Evolutionary conservation across 2,113 vertebrate species (phyloP), one percentile per base, ranked within the genome.

Genomic region (Gavia stellata): DNA sequence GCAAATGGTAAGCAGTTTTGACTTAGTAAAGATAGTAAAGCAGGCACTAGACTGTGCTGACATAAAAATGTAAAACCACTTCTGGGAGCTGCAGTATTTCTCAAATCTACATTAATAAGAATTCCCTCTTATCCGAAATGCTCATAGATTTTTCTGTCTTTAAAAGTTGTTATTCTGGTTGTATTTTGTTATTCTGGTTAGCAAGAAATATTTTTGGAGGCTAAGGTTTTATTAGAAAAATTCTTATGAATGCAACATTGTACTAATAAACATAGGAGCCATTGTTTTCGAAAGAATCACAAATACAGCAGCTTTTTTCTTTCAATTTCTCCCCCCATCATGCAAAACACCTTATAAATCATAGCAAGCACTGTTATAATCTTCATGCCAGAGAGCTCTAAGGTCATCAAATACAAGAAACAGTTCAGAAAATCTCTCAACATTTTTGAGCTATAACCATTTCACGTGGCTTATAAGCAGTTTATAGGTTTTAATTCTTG

Each of bases 311-410:
- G 78, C 63, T 79, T 96, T 82, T 85, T 96, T 71, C 77, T 85
- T 91, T 59, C 38, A 33, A 4, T 55, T 10, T 6, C 31, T 45
- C 8, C n/a, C 9, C 7, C n/a, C 63, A 15, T 55, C 40, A 33
- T 63, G 73, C 61, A 95, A 79, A 94, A 75, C 65, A 91, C 61
- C 52, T 91, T 82, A 79, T 63, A 92, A 94, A 92, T 87, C 86
- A 82, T 68, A 82, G 38, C 65, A 83, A 91, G 29, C 38, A 14
- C 42, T 78, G 50, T 70, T 91, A 34, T 7, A 91, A 36, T 85
- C 47, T 91, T 94, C 73, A 81, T 82, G 34, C 44, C 47, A 72
- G 56, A 59, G 47, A 87, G 17, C 26, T 55, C 34, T 47, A 56
- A 95, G 56, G 44, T 89, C 68, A 75, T 85, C 34, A 52, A 63